These are phyloP conservation scores for Nephila pilipes DNA, from an alignment of 1,140 invertebrate genomes.

Conservation along the genomic window DNA sequence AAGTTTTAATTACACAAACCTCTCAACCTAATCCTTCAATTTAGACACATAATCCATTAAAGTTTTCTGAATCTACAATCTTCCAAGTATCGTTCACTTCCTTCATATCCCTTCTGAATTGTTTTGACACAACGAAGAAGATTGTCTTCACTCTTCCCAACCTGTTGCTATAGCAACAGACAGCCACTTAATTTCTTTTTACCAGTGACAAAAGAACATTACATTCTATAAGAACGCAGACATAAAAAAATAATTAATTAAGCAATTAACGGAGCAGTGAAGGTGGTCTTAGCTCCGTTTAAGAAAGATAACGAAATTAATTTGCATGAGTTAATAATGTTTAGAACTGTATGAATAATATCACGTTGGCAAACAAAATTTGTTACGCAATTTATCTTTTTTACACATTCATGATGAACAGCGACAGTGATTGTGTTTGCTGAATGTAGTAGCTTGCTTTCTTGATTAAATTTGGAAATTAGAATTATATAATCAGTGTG, in stretches of 20 bases:
- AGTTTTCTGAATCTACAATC: too few species aligned
- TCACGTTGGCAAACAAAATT: not conserved
- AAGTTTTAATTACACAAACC: too few species aligned
- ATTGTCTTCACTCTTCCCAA: not conserved
- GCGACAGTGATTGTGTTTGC: not conserved
- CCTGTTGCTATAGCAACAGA: slow-evolving; percentile 14
- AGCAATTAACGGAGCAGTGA: slow-evolving; percentile 42
- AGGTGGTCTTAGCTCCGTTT: not conserved
- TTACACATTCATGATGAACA: not conserved
- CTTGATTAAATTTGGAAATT: not conserved
- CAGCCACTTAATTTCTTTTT: not conserved
- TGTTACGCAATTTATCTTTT: not conserved
- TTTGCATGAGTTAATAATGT: slow-evolving; percentile 48
- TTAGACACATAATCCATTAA: too few species aligned
- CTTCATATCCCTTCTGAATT: not conserved
- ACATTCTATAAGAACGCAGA: not conserved
- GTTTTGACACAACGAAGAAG: not conserved
- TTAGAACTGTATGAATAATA: slow-evolving; percentile 15
- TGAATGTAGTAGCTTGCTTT: not conserved
- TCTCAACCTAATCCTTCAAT: too few species aligned
- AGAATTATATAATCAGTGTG: not conserved
- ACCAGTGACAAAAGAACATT: not conserved
- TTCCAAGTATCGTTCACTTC: not conserved
- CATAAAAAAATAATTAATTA: slow-evolving; percentile 41
- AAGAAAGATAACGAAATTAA: slow-evolving; percentile 40